Percentiles rank a stretch among this genome's conserved stretches.
Evolutionary conservation across 2,888 invertebrate species (phyloP).

Genomic region (Ennomos erosarius): DNA sequence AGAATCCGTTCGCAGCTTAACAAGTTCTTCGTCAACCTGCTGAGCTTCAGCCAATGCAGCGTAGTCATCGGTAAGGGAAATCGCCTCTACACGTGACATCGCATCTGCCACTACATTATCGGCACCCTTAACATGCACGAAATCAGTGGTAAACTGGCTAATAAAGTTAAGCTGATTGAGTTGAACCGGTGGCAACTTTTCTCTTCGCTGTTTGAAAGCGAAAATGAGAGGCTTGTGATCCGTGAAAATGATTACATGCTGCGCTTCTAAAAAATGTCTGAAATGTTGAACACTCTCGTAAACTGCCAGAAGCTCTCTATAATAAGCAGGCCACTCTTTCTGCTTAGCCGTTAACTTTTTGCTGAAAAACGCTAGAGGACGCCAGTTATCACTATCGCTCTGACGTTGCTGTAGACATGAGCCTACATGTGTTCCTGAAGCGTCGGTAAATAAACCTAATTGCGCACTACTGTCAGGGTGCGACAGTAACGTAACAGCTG

Average conservation of each 20-base stretch:
- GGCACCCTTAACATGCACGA: too few species aligned
- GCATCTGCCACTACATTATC: too few species aligned
- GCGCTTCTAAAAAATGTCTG: neutral
- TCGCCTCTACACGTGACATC: too few species aligned
- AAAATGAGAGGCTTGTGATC: conserved; percentile 37
- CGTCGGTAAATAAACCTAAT: conserved; percentile 49
- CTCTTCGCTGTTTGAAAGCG: conserved; percentile 34
- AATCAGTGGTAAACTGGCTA: too few species aligned
- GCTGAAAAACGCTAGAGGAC: conserved; percentile 28
- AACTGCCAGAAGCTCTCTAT: too few species aligned
- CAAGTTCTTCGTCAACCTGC: too few species aligned
- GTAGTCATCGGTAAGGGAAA: too few species aligned
- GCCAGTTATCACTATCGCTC: conserved; percentile 17
- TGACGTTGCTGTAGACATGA: conserved; percentile 54
- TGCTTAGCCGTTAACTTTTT: conserved; percentile 1
- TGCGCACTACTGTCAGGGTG: neutral
- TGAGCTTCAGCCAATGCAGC: too few species aligned
- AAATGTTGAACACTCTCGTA: too few species aligned
- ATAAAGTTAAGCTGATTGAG: conserved; percentile 16
- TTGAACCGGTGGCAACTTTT: conserved; percentile 31
- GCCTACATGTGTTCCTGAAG: conserved; percentile 56
- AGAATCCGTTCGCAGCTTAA: too few species aligned
- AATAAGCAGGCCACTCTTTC: too few species aligned
- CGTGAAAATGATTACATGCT: conserved; percentile 17
- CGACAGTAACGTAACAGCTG: conserved; percentile 45